phyloP scores from a whole-genome alignment of 1,140 invertebrate species.

The Hylaeus volcanicus region DNA sequence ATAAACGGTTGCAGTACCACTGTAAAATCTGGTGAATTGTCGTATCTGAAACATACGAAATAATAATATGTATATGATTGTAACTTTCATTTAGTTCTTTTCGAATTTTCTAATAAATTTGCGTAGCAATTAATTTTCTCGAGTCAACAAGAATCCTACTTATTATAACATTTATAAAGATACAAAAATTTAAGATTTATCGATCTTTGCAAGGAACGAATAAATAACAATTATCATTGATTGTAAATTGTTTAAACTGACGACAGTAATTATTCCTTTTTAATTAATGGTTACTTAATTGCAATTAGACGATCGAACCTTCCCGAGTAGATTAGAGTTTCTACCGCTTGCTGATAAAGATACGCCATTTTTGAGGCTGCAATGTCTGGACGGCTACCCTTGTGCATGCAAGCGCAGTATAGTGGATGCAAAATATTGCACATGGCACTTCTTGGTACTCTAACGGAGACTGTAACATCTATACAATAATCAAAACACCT shows the following conservation, averaged over 20 bases:
- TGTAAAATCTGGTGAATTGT: conserved; percentile 83
- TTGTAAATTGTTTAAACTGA: neutral
- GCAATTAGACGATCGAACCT: conserved; percentile 57
- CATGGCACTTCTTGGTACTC: conserved; percentile 84
- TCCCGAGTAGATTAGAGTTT: conserved; percentile 81
- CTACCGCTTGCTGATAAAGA: conserved; percentile 84
- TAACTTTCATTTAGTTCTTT: neutral
- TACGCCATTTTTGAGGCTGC: conserved; percentile 82
- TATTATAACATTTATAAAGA: too few species aligned
- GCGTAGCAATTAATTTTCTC: neutral
- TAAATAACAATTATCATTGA: too few species aligned
- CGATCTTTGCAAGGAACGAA: too few species aligned
- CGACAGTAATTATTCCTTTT: neutral
- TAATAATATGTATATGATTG: neutral
- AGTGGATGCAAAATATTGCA: conserved; percentile 86
- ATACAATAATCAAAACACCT: conserved; percentile 38
- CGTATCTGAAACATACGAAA: conserved; percentile 65
- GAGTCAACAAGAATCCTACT: neutral
- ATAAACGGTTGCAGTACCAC: conserved; percentile 86
- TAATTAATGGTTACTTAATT: neutral
- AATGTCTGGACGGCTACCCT: conserved; percentile 81
- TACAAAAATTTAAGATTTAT: too few species aligned
- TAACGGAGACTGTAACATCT: conserved; percentile 87
- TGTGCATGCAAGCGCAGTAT: conserved; percentile 88
- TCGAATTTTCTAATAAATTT: neutral